Base-by-base conservation (phyloP, 2,113 vertebrate species). In the Jaculus jaculus region DNA sequence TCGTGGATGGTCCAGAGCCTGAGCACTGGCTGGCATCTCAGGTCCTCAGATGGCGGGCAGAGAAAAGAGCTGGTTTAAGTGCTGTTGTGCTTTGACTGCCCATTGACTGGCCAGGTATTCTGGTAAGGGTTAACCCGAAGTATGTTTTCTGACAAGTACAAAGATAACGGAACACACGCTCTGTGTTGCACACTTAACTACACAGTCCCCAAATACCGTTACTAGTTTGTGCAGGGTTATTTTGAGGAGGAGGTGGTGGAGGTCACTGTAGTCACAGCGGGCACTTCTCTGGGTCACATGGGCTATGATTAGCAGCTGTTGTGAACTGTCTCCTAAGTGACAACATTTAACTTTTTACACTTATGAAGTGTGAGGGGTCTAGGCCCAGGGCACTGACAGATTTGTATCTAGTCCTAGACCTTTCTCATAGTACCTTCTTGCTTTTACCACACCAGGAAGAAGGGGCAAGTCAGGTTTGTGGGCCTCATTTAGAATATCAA, bases 151-250 rank as follows among this genome's bases (percentile, higher is more conserved):
- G 26, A 84, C 17, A 2, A 90, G 32, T 79, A 23, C 81, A 17
- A 79, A 51, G 13, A 89, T 0, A 90, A 3, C 4, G 92, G 20
- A 92, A 24, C 54, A 73, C 0, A 42, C 11, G 84, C 0, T 51
- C 34, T 54, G 20, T 10, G 7, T 9, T 42, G 28, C 6, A 37
- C 20, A 61, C 1, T 37, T 54, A 30, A 3, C 0, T 20, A 60
- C 47, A 6, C 3, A 89, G 18, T 69, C 83, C 2, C 9, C 18
- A 39, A 96, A 51, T 24, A 16, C 8, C 34, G 82, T 84, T n/a
- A 65, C 16, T 26, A 28, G 5, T 26, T 26, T 58, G 3, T 18
- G 4, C 20, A 89, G 7, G 0, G 7, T 66, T 58, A 42, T 68
- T 80, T 77, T n/a, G 34, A 30, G 1, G 23, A 11, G 47, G 8